Conservation (phyloP, 2,797 vertebrate genomes). For the Iguana delicatissima region DNA sequence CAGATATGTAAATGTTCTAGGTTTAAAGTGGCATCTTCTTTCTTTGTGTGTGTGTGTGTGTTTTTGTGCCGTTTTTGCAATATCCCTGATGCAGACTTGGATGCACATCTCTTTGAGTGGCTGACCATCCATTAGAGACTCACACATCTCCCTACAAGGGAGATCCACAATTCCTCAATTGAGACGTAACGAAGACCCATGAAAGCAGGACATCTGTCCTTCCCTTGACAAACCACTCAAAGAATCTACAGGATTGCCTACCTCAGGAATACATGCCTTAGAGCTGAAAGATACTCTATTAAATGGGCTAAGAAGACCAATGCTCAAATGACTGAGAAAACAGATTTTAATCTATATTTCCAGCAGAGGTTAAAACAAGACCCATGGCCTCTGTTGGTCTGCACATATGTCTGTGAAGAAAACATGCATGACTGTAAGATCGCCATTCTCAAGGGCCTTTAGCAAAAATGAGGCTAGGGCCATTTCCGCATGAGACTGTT, state of each 20-base stretch:
- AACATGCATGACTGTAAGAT: too few relatives aligned
- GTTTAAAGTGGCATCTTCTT: too few relatives aligned
- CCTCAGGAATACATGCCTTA: background rate
- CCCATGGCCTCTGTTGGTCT: background rate
- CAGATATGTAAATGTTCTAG: background rate
- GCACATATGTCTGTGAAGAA: background rate
- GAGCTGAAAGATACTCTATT: too few relatives aligned
- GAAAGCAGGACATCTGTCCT: background rate
- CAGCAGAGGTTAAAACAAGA: background rate
- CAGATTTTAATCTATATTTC: too few relatives aligned
- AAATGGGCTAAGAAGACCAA: too few relatives aligned
- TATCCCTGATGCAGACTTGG: background rate
- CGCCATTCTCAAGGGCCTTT: background rate
- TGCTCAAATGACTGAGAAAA: too few relatives aligned
- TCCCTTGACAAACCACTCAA: background rate
- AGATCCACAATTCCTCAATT: background rate
- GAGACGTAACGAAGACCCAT: background rate
- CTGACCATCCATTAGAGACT: background rate
- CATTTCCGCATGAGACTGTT: too few relatives aligned
- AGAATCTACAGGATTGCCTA: background rate
- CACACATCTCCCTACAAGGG: background rate
- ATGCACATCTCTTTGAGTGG: background rate
- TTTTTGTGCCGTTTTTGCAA: background rate
- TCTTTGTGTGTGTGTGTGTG: too few relatives aligned
- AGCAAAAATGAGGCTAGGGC: background rate